A percentile compares a stretch with the other conserved stretches of the same genome.
Evolutionary conservation across 2,113 vertebrate species (phyloP).

Genomic region (Sporophila hypoxantha): DNA sequence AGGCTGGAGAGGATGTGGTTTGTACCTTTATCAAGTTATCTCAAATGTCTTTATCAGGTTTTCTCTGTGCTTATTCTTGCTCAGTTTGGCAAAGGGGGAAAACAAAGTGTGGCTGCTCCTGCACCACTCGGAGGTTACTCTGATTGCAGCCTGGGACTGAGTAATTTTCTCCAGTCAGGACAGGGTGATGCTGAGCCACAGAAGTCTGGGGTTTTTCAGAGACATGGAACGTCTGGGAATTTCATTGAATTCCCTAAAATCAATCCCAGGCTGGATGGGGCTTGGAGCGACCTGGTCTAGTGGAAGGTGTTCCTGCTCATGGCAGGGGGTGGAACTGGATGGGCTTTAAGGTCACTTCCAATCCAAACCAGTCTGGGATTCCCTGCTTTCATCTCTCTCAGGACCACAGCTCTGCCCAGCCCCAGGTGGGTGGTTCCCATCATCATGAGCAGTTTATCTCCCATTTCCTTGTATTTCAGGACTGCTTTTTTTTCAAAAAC

Average conservation of each 20-base stretch:
- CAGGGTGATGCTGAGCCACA: not conserved
- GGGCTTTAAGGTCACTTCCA: not conserved
- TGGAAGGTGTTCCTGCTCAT: not conserved
- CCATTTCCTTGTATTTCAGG: not conserved
- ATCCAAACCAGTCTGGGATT: not conserved
- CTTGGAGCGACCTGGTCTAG: not conserved
- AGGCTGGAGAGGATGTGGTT: not conserved
- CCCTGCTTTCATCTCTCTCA: not conserved
- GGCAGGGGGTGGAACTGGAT: not conserved
- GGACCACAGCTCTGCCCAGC: not conserved
- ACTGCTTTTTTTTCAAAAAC: not conserved
- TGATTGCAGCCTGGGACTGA: not conserved
- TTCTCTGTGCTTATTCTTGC: not conserved
- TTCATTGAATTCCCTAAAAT: not conserved
- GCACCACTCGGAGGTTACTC: not conserved
- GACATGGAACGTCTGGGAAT: too few relatives aligned
- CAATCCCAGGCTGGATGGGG: rapidly evolving
- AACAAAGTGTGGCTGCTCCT: not conserved
- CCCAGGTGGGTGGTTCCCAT: not conserved
- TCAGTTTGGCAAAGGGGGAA: not conserved
- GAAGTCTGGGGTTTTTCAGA: not conserved
- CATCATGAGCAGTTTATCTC: not conserved
- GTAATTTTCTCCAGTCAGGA: not conserved
- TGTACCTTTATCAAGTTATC: not conserved
- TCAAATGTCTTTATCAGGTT: not conserved